Base-by-base conservation (phyloP, 2,888 invertebrate species). In the Pheosia gnoma region DNA sequence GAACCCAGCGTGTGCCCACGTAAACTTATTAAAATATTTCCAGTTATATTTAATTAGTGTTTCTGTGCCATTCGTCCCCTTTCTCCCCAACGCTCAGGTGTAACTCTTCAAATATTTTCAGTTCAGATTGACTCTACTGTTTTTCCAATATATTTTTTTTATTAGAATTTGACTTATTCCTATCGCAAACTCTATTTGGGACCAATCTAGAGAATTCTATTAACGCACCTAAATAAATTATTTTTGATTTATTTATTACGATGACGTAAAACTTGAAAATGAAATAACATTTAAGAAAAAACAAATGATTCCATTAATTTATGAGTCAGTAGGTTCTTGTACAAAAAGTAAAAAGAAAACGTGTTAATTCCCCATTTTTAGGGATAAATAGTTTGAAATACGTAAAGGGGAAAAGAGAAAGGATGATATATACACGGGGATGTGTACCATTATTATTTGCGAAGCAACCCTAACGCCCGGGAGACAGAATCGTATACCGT, bases 21-120 rank as follows among this genome's bases (percentile, higher is more conserved):
- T 93, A 92, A 93, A 93, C 90, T 93, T 92, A 91, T 92, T 93
- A 93, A 93, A 93, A 93, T 93, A 93, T 90, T 89, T 89, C 88
- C 86, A 86, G 86, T 85, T 86, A 87, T 91, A 91, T 93, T 91
- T 93, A 91, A 91, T 93, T 93, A 92, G 89, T 83, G 82, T 81
- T 83, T 81, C 84, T 84, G 85, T 86, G 81, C 89, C 88, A 88
- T 90, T 89, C 89, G 89, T 88, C 85, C 85, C 83, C 61, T 70
- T 69, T 70, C 78, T 81, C 77, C 85, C 76, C 81, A 80, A 71
- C 79, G 81, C 87, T 81, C 89, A 88, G 87, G 88, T 90, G 90
- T 84, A 79, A 79, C 77, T 74, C 77, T 75, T 71, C n/a, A 39
- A 57, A 57, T 36, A 11, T 68, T 69, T 78, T 72, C 66, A 72